phyloP scores from a whole-genome alignment of 2,113 vertebrate species.

The Pseudonaja textilis region DNA sequence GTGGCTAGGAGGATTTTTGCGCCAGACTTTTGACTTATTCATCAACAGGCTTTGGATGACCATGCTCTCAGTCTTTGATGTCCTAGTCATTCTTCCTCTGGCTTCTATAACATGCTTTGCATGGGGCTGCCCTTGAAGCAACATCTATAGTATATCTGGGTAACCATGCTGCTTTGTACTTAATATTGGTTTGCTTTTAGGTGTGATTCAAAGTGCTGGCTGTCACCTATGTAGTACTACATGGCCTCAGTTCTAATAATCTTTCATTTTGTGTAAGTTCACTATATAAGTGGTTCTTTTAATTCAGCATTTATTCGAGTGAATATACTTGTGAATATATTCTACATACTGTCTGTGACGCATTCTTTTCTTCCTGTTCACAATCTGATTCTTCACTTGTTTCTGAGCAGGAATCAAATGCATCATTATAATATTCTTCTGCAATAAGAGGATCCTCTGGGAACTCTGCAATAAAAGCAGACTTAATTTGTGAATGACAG shows the following conservation, averaged over 20 bases:
- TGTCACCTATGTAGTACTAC: not conserved
- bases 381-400: constrained; percentile 54
- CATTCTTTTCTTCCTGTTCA: constrained; percentile 11
- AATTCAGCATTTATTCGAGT: not conserved
- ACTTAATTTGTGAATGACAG: not conserved
- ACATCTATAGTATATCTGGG: not conserved
- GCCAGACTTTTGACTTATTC: not conserved
- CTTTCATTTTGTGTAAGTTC: not conserved
- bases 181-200: not conserved
- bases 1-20: not conserved
- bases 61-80: not conserved
- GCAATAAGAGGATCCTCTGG: constrained; percentile 80
- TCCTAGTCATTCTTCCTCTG: not conserved
- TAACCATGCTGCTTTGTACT: not conserved
- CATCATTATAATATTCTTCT: constrained; percentile 80
- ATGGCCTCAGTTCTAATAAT: not conserved
- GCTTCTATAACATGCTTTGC: not conserved
- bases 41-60: not conserved
- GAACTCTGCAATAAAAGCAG: constrained; percentile 70
- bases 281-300: not conserved
- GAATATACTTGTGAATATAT: constrained; percentile 71
- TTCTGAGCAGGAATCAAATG: constrained; percentile 84
- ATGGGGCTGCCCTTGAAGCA: not conserved
- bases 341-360: constrained; percentile 37
- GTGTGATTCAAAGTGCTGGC: not conserved